These are phyloP conservation scores for Spialia ferax DNA, from an alignment of 2,888 invertebrate species.

Conservation along the genomic window DNA sequence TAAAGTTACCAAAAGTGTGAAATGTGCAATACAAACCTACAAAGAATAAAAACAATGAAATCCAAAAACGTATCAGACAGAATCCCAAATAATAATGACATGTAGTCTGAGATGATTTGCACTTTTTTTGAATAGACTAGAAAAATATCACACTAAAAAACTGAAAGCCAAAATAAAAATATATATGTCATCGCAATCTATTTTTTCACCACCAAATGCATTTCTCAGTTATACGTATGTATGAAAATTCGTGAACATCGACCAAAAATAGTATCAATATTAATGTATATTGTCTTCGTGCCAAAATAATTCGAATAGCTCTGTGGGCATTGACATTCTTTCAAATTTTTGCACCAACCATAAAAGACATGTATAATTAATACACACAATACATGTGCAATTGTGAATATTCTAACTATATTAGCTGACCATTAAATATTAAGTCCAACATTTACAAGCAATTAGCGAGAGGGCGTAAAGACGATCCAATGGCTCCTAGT, in stretches of 20 bases:
- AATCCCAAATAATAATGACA: too few species aligned
- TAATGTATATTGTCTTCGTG: conserved; percentile 74
- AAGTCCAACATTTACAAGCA: background rate
- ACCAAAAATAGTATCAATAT: conserved; percentile 80
- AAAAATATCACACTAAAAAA: background rate
- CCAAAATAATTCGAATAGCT: conserved; percentile 82
- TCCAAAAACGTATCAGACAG: too few species aligned
- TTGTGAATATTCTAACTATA: background rate
- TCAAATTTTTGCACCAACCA: conserved; percentile 43
- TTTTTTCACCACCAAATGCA: conserved; percentile 46
- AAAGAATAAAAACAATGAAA: background rate
- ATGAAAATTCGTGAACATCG: conserved; percentile 60
- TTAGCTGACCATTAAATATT: too few species aligned
- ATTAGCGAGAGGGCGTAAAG: too few species aligned
- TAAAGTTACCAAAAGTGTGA: too few species aligned
- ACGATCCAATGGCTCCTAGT: too few species aligned
- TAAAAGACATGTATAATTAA: background rate
- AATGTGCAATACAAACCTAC: too few species aligned
- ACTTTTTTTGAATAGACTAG: too few species aligned
- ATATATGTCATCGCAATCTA: conserved; percentile 24
- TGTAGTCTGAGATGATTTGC: background rate
- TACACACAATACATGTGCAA: conserved; percentile 5
- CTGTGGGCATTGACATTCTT: conserved; percentile 76
- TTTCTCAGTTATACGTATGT: conserved; percentile 43
- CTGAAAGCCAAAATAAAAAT: conserved; percentile 9